These are phyloP conservation scores for Lymantria monacha DNA, from an alignment of 2,888 invertebrate genomes.

Conservation along the genomic window DNA sequence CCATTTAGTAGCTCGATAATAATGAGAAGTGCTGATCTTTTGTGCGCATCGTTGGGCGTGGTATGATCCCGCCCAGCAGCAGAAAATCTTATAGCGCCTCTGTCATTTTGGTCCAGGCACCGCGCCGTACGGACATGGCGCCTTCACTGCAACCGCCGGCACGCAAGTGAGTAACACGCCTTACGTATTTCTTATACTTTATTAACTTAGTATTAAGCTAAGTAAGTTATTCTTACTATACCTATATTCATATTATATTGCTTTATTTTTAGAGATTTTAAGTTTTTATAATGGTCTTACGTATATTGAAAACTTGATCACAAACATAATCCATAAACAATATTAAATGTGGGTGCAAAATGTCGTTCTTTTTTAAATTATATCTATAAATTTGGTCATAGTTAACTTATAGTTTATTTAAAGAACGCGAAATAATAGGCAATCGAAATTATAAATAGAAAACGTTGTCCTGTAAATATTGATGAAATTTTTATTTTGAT, in stretches of 20 bases:
- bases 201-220: no score
- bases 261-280: no score
- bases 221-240: no score
- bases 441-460: background rate
- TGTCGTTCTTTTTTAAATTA: no score
- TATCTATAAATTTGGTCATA: no score
- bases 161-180: slow-evolving; percentile 66
- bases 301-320: no score
- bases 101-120: slow-evolving; percentile 57
- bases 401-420: no score
- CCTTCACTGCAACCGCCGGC: slow-evolving; percentile 66
- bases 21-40: background rate
- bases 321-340: no score
- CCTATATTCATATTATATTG: no score
- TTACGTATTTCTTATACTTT: slow-evolving; percentile 1
- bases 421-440: background rate
- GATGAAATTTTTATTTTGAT: background rate
- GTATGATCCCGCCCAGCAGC: slow-evolving; percentile 15
- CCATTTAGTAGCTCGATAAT: background rate
- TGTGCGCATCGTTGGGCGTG: slow-evolving; percentile 21
- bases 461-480: background rate
- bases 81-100: background rate
- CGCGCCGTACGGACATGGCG: slow-evolving; percentile 78
- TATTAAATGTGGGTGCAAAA: no score
- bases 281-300: no score